These are phyloP conservation scores for Takifugu ocellatus DNA, from an alignment of 2,797 vertebrate genomes.

Conservation along the genomic window DNA sequence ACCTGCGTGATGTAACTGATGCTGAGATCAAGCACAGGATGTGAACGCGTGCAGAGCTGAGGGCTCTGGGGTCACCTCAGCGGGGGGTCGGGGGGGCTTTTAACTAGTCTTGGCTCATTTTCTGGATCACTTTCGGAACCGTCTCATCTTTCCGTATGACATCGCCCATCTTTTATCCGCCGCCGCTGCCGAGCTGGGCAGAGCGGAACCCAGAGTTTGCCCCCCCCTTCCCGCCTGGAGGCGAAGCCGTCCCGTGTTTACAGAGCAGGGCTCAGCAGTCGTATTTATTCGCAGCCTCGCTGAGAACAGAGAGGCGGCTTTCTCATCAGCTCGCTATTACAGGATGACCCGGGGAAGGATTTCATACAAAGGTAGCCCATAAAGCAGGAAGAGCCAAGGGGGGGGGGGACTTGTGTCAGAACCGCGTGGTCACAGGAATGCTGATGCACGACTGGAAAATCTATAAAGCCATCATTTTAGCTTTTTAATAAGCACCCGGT, in stretches of 20 bases:
- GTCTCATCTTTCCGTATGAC: not conserved
- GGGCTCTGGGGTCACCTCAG: too few relatives aligned
- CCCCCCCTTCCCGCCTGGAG: slow-evolving; percentile 29
- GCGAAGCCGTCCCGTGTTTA: slow-evolving; percentile 41
- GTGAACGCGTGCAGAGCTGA: slow-evolving; percentile 26
- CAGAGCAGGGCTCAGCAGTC: slow-evolving; percentile 43
- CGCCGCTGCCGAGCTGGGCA: slow-evolving; percentile 22
- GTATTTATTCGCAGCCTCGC: slow-evolving; percentile 59
- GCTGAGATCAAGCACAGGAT: slow-evolving; percentile 34
- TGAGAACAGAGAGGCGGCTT: slow-evolving; percentile 66
- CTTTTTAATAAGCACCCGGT: slow-evolving; percentile 79
- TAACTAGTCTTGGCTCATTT: too few relatives aligned
- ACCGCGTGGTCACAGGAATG: slow-evolving; percentile 59
- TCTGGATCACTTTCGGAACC: not conserved
- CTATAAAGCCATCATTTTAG: slow-evolving; percentile 77
- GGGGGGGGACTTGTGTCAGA: slow-evolving; percentile 66
- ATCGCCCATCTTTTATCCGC: slow-evolving; percentile 17
- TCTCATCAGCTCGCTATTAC: slow-evolving; percentile 70
- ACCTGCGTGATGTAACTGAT: slow-evolving; percentile 56
- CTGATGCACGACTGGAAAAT: slow-evolving; percentile 70
- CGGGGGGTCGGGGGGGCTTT: too few relatives aligned
- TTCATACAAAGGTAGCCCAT: slow-evolving; percentile 60
- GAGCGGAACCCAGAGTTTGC: slow-evolving; percentile 28
- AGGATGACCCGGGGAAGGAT: slow-evolving; percentile 65
- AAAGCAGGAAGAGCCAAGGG: slow-evolving; percentile 49